A percentile compares a stretch with the other conserved stretches of the same genome.
Conservation (phyloP, 2,113 vertebrate species). For the Empidonax alnorum region DNA sequence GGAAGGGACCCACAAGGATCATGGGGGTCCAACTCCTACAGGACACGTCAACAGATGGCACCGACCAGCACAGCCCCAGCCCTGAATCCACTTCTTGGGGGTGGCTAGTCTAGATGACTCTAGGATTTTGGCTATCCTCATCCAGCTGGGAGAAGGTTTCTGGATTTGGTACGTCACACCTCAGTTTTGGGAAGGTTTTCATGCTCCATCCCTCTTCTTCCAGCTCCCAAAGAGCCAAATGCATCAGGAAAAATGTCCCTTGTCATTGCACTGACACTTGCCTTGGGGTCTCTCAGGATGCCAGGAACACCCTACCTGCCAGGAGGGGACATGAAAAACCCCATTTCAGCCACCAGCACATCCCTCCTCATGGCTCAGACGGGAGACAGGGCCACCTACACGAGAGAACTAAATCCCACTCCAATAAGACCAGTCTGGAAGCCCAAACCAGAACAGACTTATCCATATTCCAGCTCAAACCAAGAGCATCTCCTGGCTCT, state of each 20-base stretch:
- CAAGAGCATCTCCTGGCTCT: background rate
- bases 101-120: background rate
- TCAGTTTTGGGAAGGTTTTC: background rate
- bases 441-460: rapidly evolving
- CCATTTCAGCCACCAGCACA: background rate
- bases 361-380: background rate
- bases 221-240: background rate
- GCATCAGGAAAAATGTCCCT: background rate
- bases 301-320: background rate
- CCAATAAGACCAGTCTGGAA: background rate
- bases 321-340: background rate
- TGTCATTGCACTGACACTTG: background rate
- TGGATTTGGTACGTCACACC: rapidly evolving
- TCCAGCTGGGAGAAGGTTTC: background rate
- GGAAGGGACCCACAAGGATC: background rate
- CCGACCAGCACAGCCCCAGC: background rate
- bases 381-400: background rate
- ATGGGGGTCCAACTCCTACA: background rate
- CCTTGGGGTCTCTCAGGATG: no score
- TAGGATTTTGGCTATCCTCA: background rate
- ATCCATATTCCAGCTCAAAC: background rate
- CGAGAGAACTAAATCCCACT: background rate
- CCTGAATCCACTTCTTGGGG: background rate
- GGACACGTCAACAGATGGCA: background rate
- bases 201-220: background rate